Percentiles rank a stretch among this genome's conserved stretches.
phyloP scores from a whole-genome alignment of 2,797 vertebrate species.

The Chaunax sp. region DNA sequence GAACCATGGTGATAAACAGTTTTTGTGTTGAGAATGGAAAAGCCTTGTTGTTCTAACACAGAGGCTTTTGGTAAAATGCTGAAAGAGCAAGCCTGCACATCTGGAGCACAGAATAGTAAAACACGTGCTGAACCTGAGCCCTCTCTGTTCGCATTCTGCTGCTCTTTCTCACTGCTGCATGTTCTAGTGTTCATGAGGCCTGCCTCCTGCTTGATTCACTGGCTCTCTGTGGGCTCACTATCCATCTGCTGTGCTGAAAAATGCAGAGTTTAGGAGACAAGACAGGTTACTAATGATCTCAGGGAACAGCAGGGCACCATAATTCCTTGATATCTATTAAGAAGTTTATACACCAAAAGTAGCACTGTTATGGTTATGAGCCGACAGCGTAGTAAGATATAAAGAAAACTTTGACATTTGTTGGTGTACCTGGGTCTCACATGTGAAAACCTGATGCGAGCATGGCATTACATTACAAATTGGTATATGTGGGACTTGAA shows the following conservation, averaged over 20 bases:
- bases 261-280: conserved; percentile 41
- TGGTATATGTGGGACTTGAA: too few relatives aligned
- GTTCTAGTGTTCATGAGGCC: conserved; percentile 65
- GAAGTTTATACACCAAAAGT: not conserved
- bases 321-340: not conserved
- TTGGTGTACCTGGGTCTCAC: not conserved
- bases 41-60: conserved; percentile 38
- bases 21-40: too few relatives aligned
- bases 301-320: conserved; percentile 57
- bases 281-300: conserved; percentile 60
- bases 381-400: not conserved
- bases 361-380: too few relatives aligned
- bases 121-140: conserved; percentile 49
- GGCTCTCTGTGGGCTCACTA: conserved; percentile 78
- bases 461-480: conserved; percentile 3
- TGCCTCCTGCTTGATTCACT: conserved; percentile 68
- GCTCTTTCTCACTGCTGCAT: conserved; percentile 62
- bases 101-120: conserved; percentile 58
- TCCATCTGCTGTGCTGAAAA: conserved; percentile 81
- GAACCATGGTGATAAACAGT: conserved; percentile 37
- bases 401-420: conserved; percentile 5
- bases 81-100: conserved; percentile 65
- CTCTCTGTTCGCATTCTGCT: conserved; percentile 27
- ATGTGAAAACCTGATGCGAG: conserved; percentile 12
- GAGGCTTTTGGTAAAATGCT: conserved; percentile 59